These are phyloP conservation scores for Dugesia japonica DNA, from an alignment of 2,888 invertebrate genomes.

Conservation along the genomic window DNA sequence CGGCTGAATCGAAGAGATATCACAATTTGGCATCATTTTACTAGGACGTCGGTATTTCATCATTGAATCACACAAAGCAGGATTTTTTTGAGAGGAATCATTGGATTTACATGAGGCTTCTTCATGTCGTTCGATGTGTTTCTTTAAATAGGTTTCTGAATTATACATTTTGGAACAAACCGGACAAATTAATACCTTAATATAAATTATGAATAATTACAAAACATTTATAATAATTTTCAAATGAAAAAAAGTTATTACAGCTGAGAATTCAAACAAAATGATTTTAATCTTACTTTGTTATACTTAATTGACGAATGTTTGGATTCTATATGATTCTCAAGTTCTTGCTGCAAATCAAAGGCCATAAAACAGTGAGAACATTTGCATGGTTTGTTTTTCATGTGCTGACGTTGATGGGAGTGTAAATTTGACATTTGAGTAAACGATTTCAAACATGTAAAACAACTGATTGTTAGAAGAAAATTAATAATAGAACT, in stretches of 20 bases:
- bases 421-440: slow-evolving; percentile 96
- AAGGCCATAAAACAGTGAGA: slow-evolving; percentile 99
- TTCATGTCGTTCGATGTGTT: background rate
- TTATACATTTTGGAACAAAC: slow-evolving; percentile 7
- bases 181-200: background rate
- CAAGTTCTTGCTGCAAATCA: slow-evolving; percentile 38
- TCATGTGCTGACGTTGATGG: slow-evolving; percentile 96
- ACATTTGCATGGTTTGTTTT: slow-evolving; percentile 97
- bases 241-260: no score
- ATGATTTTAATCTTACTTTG: slow-evolving; percentile 17
- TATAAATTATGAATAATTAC: no score
- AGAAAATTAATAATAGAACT: background rate
- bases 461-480: slow-evolving; percentile 24
- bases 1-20: background rate
- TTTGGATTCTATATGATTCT: slow-evolving; percentile 66
- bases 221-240: no score
- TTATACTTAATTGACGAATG: slow-evolving; percentile 52
- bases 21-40: background rate
- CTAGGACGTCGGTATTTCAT: background rate
- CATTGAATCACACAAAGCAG: background rate
- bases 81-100: slow-evolving; percentile 1
- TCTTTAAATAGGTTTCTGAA: slow-evolving; percentile 12
- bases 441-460: slow-evolving; percentile 93
- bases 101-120: background rate
- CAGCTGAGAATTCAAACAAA: no score